Evolutionary conservation across 1,140 invertebrate genomes (phyloP).

Genomic region (Nilaparvata lugens): DNA sequence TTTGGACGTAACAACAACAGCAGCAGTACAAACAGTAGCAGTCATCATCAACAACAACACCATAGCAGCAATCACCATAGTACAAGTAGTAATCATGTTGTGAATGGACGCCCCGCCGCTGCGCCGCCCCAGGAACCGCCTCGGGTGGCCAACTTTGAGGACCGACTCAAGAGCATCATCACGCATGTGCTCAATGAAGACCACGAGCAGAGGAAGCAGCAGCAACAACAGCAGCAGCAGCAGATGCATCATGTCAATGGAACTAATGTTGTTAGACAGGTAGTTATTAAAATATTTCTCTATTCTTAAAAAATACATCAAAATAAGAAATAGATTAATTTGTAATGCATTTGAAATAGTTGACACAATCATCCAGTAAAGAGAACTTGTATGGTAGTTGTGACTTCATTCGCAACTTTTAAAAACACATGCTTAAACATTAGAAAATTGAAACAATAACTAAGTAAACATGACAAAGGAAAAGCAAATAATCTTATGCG

Average conservation of each 20-base stretch:
- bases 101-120: too few species aligned
- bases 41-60: background rate
- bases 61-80: background rate
- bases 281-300: background rate
- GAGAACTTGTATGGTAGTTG: too few species aligned
- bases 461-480: too few species aligned
- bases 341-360: too few species aligned
- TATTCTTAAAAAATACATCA: background rate
- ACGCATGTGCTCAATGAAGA: slow-evolving; percentile 84
- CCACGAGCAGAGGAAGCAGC: slow-evolving; percentile 45
- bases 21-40: background rate
- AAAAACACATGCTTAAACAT: too few species aligned
- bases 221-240: slow-evolving; percentile 31
- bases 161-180: slow-evolving; percentile 85
- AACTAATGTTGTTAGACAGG: background rate
- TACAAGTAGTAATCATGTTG: too few species aligned
- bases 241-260: slow-evolving; percentile 17
- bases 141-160: slow-evolving; percentile 79
- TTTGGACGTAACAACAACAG: slow-evolving; percentile 8
- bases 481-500: too few species aligned
- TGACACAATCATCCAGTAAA: too few species aligned
- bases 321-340: too few species aligned
- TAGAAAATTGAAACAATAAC: too few species aligned
- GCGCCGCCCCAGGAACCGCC: slow-evolving; percentile 57
- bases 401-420: too few species aligned